Conservation (phyloP, 2,888 invertebrate species). For the Ypsolopha sequella region DNA sequence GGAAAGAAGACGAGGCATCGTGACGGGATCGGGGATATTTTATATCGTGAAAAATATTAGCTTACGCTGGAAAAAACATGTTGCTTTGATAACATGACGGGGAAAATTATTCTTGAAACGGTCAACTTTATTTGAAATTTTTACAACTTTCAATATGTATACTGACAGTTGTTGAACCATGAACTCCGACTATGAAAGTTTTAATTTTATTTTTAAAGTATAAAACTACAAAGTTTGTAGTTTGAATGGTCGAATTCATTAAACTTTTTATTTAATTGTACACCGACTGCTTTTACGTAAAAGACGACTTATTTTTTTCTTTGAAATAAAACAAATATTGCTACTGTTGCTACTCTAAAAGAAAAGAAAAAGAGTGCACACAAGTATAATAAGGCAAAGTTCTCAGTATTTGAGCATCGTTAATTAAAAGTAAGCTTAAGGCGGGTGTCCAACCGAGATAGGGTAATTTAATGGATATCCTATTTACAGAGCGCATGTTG, state of each 20-base stretch:
- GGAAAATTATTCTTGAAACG: too few relatives aligned
- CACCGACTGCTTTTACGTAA: background rate
- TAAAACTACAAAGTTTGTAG: too few relatives aligned
- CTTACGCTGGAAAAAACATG: too few relatives aligned
- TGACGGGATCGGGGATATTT: too few relatives aligned
- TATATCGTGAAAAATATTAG: too few relatives aligned
- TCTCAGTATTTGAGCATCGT: slow-evolving; percentile 9
- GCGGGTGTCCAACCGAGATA: slow-evolving; percentile 14
- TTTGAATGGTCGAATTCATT: background rate
- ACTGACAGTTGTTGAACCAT: too few relatives aligned
- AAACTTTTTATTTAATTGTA: background rate
- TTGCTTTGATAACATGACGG: too few relatives aligned
- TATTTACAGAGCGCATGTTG: slow-evolving; percentile 1
- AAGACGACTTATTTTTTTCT: background rate
- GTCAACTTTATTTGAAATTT: too few relatives aligned
- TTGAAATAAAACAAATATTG: background rate
- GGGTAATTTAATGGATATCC: slow-evolving; percentile 17
- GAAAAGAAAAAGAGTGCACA: background rate
- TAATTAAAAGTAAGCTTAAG: slow-evolving; percentile 12
- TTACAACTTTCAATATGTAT: too few relatives aligned
- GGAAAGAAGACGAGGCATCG: background rate
- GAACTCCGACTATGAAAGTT: too few relatives aligned
- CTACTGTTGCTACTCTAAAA: background rate
- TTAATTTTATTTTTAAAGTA: too few relatives aligned
- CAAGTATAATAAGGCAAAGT: too few relatives aligned